Percentiles rank a stretch among this genome's conserved stretches.
Evolutionary conservation across 2,888 invertebrate genomes (phyloP).

Genomic region (Hoplodrina ambigua): DNA sequence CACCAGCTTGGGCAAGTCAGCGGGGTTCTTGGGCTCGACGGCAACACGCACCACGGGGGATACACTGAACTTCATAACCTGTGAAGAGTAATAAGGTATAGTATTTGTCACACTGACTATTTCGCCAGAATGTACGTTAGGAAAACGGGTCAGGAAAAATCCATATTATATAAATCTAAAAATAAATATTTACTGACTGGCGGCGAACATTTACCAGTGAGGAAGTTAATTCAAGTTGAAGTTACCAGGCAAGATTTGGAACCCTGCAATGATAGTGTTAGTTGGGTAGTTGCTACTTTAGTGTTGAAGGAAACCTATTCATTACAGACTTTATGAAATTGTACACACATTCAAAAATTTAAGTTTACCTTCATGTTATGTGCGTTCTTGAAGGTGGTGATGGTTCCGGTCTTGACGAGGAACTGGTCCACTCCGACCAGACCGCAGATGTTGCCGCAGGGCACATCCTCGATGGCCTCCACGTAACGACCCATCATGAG

Average conservation of each 20-base stretch:
- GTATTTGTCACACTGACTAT: background rate
- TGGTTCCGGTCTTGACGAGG: conserved; percentile 99
- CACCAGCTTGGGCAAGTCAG: conserved; percentile 99
- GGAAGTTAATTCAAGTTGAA: no score
- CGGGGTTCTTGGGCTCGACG: conserved; percentile 99
- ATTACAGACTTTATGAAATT: no score
- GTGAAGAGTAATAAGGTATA: background rate
- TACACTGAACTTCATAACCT: conserved; percentile 99
- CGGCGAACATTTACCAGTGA: no score
- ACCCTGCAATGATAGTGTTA: no score
- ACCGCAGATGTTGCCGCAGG: conserved; percentile 99
- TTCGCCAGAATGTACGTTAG: no score
- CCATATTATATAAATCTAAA: no score
- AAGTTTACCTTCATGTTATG: conserved; percentile 97
- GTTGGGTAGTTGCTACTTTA: no score
- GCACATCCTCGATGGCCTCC: conserved; percentile 99
- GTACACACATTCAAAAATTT: background rate
- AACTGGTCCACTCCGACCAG: conserved; percentile 99
- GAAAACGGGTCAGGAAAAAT: no score
- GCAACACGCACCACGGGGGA: conserved; percentile 99
- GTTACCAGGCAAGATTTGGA: background rate
- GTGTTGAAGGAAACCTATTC: no score
- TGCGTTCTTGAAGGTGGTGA: conserved; percentile 99
- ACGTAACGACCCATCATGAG: conserved; percentile 99
- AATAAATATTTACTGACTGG: no score